These are phyloP conservation scores for Brachypterus glaber DNA, from an alignment of 2,888 invertebrate species.

Conservation along the genomic window DNA sequence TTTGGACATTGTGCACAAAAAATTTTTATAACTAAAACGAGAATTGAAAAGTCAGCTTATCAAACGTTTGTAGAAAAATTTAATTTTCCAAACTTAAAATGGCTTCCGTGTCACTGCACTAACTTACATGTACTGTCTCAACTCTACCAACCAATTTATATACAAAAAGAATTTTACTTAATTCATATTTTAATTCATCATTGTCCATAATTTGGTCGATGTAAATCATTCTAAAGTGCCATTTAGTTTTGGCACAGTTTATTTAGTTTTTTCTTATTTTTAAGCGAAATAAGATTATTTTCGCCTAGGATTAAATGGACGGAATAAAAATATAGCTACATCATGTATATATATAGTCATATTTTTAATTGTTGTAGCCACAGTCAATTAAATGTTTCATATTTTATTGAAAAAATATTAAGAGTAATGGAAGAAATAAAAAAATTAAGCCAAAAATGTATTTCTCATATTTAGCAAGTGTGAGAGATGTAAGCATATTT, in stretches of 20 bases:
- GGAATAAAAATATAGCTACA: conserved; percentile 37
- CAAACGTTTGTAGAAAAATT: too few species aligned
- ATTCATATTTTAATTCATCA: conserved; percentile 16
- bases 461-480: too few species aligned
- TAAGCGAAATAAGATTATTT: conserved; percentile 27
- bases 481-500: too few species aligned
- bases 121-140: conserved; percentile 26
- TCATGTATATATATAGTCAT: conserved; percentile 38
- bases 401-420: conserved; percentile 1
- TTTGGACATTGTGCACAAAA: too few species aligned
- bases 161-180: background rate
- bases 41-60: too few species aligned
- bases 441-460: too few species aligned
- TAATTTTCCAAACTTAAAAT: conserved; percentile 29
- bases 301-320: conserved; percentile 35
- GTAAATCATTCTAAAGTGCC: too few species aligned
- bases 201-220: conserved; percentile 15
- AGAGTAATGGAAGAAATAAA: too few species aligned
- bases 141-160: conserved; percentile 19
- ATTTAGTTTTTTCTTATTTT: conserved; percentile 35
- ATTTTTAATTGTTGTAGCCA: conserved; percentile 33
- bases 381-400: conserved; percentile 31
- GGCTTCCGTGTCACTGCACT: conserved; percentile 39
- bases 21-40: too few species aligned
- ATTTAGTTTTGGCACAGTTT: too few species aligned